Conservation (phyloP, 2,797 vertebrate genomes). For the Luscinia luscinia region DNA sequence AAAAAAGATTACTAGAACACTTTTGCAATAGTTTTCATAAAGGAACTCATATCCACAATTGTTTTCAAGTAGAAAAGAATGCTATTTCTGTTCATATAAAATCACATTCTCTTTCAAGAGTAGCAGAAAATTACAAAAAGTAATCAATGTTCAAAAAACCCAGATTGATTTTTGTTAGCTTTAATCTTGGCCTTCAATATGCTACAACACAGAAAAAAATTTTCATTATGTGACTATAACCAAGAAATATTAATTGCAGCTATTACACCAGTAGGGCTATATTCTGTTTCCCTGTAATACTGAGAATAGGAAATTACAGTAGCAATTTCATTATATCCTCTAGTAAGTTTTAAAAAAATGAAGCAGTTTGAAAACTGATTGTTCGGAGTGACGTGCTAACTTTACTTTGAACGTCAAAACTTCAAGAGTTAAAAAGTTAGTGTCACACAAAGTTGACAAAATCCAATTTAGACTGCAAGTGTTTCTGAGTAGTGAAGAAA, state of each 20-base stretch:
- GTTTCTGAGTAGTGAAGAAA: neutral
- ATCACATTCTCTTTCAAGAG: neutral
- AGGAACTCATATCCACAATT: neutral
- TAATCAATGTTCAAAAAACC: neutral
- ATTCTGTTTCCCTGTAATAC: neutral
- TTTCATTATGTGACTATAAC: neutral
- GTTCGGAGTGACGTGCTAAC: neutral
- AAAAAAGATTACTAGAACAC: neutral
- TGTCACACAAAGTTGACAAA: neutral
- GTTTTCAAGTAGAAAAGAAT: neutral
- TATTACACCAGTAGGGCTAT: neutral
- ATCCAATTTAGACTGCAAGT: neutral
- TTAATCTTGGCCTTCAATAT: neutral
- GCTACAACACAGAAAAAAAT: neutral
- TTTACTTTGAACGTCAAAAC: neutral
- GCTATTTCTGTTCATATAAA: neutral
- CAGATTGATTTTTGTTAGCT: neutral
- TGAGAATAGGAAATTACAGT: neutral
- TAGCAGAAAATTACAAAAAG: neutral
- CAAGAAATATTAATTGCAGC: slow-evolving; percentile 15
- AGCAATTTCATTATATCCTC: neutral
- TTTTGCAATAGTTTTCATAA: neutral
- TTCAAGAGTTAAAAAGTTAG: neutral
- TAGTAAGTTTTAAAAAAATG: neutral
- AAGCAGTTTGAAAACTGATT: neutral